Base-by-base conservation (phyloP, 1,140 invertebrate genomes). In the Agraylea sexmaculata region DNA sequence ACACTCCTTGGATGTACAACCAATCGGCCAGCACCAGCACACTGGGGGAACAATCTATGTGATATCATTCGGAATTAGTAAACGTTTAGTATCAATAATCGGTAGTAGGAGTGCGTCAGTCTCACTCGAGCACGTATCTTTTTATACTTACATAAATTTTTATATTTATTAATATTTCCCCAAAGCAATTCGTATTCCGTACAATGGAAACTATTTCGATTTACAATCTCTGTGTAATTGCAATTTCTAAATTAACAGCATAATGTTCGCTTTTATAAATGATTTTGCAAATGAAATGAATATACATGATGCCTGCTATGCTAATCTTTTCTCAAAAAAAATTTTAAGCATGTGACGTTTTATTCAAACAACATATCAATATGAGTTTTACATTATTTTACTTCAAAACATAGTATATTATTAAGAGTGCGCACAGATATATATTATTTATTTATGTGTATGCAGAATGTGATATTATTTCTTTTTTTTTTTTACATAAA, bases 41-140 rank as follows among this genome's bases (percentile, higher is more conserved):
- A 49, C 40, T 49, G 40, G 46, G 46, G 47, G 47, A 49, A 49
- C 47, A 49, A 46, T 46, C 43, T 43, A 49, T 49, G 47, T 49
- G 47, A 49, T 49, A 49, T 47, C 23, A 42, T 47, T 47, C 41
- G 25, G 31, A 45, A 34, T 48, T 48, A 48, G 42, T 47, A 47
- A 42, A 29, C 33, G 32, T 37, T 45, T 44, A 44, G 33, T 19
- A n/a, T n/a, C n/a, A n/a, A 37, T 36, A 43, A 31, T 31, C 29
- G n/a, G 37, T 45, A 48, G 46, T 36, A 33, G 33, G 40, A 23
- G 37, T 18, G n/a, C n/a, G n/a, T n/a, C n/a, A n/a, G n/a, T 17
- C 10, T 5, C 8, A 12, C 8, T 5, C 31, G 15, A 33, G 15
- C 8, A 23, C 27, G 23, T 36, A 21, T 36, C 23, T 36, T n/a